Evolutionary conservation across 2,888 invertebrate genomes (phyloP).

Genomic region (Azorinus chamasolen): DNA sequence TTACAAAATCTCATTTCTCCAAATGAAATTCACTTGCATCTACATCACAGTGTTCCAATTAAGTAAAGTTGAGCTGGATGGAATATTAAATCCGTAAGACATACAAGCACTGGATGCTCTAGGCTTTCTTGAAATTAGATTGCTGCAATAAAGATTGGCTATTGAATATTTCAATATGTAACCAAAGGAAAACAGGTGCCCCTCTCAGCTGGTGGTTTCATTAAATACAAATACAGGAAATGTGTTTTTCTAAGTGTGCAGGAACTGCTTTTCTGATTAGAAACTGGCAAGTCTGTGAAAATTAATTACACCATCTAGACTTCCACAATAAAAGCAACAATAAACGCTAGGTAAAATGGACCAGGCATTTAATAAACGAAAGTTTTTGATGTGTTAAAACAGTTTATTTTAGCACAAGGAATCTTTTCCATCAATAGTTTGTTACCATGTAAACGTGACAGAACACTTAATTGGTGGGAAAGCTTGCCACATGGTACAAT

Average conservation of each 20-base stretch:
- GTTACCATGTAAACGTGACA: no score
- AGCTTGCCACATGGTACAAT: no score
- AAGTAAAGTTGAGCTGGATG: conserved; percentile 8
- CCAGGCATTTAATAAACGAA: no score
- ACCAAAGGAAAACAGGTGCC: conserved; percentile 19
- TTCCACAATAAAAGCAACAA: no score
- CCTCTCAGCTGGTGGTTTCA: conserved; percentile 11
- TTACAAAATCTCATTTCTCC: conserved; percentile 9
- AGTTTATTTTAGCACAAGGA: no score
- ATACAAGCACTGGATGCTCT: not conserved
- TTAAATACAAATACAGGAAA: conserved; percentile 22
- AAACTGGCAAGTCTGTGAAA: not conserved
- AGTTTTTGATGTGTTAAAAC: no score
- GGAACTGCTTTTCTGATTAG: conserved; percentile 6
- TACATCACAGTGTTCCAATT: conserved; percentile 2
- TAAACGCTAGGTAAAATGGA: no score
- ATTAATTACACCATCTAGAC: conserved; percentile 1
- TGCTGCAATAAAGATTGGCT: conserved; percentile 5
- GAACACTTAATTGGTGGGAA: no score
- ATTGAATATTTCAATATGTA: conserved; percentile 24
- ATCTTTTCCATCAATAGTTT: no score
- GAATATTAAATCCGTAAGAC: conserved; percentile 8
- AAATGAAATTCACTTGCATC: not conserved
- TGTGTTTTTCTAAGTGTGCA: not conserved
- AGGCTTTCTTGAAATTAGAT: conserved; percentile 1